Evolutionary conservation across 1,140 invertebrate species (phyloP).

Genomic region (Lasioglossum baleicum): DNA sequence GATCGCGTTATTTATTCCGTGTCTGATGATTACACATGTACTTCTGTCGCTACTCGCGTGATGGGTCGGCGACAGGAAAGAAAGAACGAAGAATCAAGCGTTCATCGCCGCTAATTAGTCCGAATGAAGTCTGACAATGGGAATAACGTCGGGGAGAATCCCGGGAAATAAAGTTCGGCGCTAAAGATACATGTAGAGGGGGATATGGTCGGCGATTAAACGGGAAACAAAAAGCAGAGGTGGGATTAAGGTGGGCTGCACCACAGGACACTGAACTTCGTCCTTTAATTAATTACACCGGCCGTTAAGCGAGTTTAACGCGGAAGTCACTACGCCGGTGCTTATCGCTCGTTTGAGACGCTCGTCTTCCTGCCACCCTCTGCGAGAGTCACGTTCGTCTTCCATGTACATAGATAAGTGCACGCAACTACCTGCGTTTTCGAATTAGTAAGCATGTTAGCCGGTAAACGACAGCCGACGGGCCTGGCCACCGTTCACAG

Average conservation of each 20-base stretch:
- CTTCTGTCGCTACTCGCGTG: too few relatives aligned
- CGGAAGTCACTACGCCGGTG: slow-evolving; percentile 53
- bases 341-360: slow-evolving; percentile 59
- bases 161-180: background rate
- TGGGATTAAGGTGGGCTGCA: slow-evolving; percentile 1
- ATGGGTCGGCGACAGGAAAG: too few relatives aligned
- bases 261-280: slow-evolving; percentile 53
- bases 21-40: too few relatives aligned
- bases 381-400: slow-evolving; percentile 58
- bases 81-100: too few relatives aligned
- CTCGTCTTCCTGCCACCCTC: background rate
- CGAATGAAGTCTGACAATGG: too few relatives aligned
- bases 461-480: background rate
- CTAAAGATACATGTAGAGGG: background rate
- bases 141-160: too few relatives aligned
- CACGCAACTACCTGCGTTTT: slow-evolving; percentile 15
- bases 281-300: slow-evolving; percentile 61
- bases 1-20: slow-evolving; percentile 58
- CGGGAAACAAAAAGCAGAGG: background rate
- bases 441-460: slow-evolving; percentile 37
- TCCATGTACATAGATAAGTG: slow-evolving; percentile 62
- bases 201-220: background rate
- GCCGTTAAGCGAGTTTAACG: slow-evolving; percentile 54
- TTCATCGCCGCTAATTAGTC: too few relatives aligned
- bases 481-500: background rate